Percentiles rank a stretch among this genome's conserved stretches.
phyloP scores from a whole-genome alignment of 2,888 invertebrate species.

The Andrena fulva region DNA sequence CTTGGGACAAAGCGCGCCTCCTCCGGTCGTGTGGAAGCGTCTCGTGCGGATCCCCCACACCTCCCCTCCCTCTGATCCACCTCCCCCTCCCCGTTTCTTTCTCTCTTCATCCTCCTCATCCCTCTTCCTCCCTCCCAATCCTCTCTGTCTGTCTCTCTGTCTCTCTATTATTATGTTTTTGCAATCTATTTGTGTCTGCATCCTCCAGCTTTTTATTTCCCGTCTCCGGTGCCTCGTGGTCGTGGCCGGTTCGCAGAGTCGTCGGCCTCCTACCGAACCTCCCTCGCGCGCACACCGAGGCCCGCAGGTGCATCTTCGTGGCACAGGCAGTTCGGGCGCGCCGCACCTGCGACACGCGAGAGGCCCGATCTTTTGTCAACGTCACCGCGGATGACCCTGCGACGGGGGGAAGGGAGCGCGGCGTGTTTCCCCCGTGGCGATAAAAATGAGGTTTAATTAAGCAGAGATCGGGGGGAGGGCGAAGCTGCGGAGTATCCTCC shows the following conservation, averaged over 20 bases:
- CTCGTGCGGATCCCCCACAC: constrained; percentile 28
- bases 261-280: constrained; percentile 66
- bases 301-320: constrained; percentile 64
- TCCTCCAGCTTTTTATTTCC: constrained; percentile 68
- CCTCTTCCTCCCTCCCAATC: constrained; percentile 6
- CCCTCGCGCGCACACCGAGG: constrained; percentile 56
- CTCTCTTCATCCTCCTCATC: background rate
- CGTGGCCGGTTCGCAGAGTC: constrained; percentile 52
- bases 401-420: background rate
- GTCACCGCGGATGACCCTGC: constrained; percentile 47
- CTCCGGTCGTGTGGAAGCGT: constrained; percentile 61
- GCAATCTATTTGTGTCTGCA: constrained; percentile 85
- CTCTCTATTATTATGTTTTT: constrained; percentile 84
- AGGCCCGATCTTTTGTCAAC: constrained; percentile 64
- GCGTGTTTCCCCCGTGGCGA: constrained; percentile 1
- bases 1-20: constrained; percentile 82
- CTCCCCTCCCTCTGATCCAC: background rate
- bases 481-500: constrained; percentile 5
- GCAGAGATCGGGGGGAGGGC: constrained; percentile 19
- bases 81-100: constrained; percentile 1
- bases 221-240: constrained; percentile 36
- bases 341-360: constrained; percentile 55
- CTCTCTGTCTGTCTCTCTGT: constrained; percentile 66
- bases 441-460: constrained; percentile 54
- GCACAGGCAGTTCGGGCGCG: constrained; percentile 32